These are phyloP conservation scores for Drosophila emarginata DNA, from an alignment of 2,888 invertebrate species.

Conservation along the genomic window DNA sequence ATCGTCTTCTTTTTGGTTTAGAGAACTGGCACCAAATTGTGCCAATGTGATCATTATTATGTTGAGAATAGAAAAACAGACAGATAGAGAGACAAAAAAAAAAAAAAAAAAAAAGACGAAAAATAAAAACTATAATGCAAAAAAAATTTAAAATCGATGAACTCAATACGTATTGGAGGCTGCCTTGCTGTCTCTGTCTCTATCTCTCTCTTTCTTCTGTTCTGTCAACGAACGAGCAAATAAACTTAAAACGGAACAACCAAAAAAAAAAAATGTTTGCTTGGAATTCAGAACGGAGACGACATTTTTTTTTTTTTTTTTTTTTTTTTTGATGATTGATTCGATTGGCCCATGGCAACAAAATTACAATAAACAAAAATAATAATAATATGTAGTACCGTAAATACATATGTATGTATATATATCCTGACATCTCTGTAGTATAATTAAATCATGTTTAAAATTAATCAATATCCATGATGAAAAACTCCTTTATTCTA, in stretches of 20 bases:
- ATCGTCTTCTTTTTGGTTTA: background rate
- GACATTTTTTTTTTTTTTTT: background rate
- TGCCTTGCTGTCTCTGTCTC: background rate
- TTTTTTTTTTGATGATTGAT: background rate
- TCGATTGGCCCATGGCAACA: background rate
- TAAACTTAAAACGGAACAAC: background rate
- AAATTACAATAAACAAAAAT: background rate
- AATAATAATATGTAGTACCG: too few relatives aligned
- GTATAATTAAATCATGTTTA: too few relatives aligned
- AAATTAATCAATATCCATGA: too few relatives aligned
- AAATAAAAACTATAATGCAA: constrained; percentile 4
- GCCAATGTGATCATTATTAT: constrained; percentile 33
- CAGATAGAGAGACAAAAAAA: background rate
- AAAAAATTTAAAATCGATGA: constrained; percentile 5
- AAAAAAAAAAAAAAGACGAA: background rate
- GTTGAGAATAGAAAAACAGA: constrained; percentile 8
- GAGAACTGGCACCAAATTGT: constrained; percentile 19
- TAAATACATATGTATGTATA: too few relatives aligned
- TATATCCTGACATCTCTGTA: too few relatives aligned
- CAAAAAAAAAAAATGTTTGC: background rate
- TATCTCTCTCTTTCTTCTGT: too few relatives aligned
- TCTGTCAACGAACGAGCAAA: background rate
- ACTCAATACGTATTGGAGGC: constrained; percentile 2
- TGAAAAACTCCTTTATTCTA: too few relatives aligned
- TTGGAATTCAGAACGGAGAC: background rate